These are phyloP conservation scores for Meriones unguiculatus DNA, from an alignment of 2,113 vertebrate genomes.

Conservation along the genomic window DNA sequence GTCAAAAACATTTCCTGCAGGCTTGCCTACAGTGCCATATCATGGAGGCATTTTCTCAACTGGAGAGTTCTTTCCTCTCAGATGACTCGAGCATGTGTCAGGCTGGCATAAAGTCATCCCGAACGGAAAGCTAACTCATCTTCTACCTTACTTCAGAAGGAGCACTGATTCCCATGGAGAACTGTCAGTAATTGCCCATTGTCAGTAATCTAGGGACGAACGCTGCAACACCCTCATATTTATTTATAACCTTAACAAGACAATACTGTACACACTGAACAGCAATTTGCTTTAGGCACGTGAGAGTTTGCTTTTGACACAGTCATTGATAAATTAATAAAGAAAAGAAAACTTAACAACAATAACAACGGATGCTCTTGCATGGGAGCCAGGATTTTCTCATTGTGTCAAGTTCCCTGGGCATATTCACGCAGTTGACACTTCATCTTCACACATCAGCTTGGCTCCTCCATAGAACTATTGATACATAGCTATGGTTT, in stretches of 20 bases:
- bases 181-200: fast-evolving
- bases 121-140: not conserved
- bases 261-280: fast-evolving
- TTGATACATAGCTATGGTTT: not conserved
- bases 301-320: not conserved
- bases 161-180: fast-evolving
- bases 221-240: fast-evolving
- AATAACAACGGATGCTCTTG: not conserved
- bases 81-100: not conserved
- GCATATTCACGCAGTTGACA: not conserved
- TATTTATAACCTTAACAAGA: not conserved
- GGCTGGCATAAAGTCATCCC: not conserved
- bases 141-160: not conserved
- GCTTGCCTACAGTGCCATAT: not conserved
- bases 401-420: not conserved
- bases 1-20: not conserved
- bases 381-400: not conserved
- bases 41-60: not conserved
- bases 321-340: slow-evolving; percentile 12
- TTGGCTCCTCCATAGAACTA: not conserved
- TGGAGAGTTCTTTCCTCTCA: not conserved
- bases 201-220: not conserved
- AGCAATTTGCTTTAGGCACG: not conserved
- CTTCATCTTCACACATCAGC: not conserved
- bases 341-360: not conserved